Conservation (phyloP, 2,113 vertebrate genomes). For the Pedetes capensis region DNA sequence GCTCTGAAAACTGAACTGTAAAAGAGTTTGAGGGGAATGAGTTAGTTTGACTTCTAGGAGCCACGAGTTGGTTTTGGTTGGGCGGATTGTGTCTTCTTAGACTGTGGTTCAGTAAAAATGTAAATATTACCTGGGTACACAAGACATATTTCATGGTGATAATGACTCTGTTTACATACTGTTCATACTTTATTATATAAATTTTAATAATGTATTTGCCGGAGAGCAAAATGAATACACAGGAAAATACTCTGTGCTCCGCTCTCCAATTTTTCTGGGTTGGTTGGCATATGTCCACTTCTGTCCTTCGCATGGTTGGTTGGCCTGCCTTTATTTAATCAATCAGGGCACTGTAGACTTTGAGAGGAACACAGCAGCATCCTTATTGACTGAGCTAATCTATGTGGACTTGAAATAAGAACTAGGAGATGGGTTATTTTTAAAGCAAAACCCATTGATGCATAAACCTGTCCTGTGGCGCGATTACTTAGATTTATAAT, state of each 20-base stretch:
- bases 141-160: conserved; percentile 59
- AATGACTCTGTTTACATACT: conserved; percentile 64
- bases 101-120: conserved; percentile 59
- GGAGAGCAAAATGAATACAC: not conserved
- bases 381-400: conserved; percentile 42
- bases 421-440: conserved; percentile 20
- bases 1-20: not conserved
- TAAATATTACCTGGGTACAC: conserved; percentile 65
- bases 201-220: conserved; percentile 60
- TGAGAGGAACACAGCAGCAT: not conserved
- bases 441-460: not conserved
- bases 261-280: not conserved
- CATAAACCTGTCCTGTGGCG: not conserved
- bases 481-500: not conserved
- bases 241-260: not conserved
- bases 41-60: not conserved
- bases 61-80: not conserved
- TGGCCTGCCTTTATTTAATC: conserved; percentile 26
- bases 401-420: conserved; percentile 32
- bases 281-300: not conserved
- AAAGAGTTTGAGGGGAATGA: not conserved
- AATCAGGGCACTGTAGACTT: not conserved
- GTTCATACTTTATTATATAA: conserved; percentile 61
- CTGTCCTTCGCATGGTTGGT: not conserved
- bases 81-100: conserved; percentile 28